These are phyloP conservation scores for Apis cerana DNA, from an alignment of 1,140 invertebrate genomes.

Conservation along the genomic window DNA sequence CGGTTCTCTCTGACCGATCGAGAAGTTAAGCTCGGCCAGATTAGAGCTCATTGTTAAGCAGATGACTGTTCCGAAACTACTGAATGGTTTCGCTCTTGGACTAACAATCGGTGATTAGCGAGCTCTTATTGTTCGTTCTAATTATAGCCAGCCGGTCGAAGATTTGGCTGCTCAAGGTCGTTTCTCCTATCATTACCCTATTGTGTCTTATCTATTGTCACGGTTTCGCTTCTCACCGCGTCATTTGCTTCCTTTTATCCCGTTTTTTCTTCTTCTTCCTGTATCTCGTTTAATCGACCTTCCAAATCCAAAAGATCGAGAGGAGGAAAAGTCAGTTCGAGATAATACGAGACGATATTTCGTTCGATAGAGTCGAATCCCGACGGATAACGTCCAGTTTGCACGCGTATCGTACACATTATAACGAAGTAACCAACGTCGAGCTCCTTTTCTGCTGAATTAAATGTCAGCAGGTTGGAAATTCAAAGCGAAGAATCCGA, in stretches of 20 bases:
- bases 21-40: background rate
- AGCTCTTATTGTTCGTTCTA: background rate
- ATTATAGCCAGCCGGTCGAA: background rate
- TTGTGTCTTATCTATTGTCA: no score
- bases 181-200: background rate
- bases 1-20: background rate
- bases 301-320: no score
- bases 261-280: no score
- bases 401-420: background rate
- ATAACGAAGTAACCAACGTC: background rate
- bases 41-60: background rate
- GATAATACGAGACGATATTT: no score
- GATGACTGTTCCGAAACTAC: conserved; percentile 7
- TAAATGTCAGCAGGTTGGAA: conserved; percentile 9
- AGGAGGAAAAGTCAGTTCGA: no score
- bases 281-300: no score
- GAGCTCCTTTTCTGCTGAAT: background rate
- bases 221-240: no score
- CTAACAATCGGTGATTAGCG: conserved; percentile 7
- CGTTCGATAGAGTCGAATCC: no score
- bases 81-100: background rate
- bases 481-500: conserved; percentile 43
- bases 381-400: no score
- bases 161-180: background rate
- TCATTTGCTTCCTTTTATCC: background rate